Percentiles rank a stretch among this genome's conserved stretches.
These are phyloP conservation scores for Burhinus oedicnemus DNA, from an alignment of 2,113 vertebrate genomes.

Conservation along the genomic window DNA sequence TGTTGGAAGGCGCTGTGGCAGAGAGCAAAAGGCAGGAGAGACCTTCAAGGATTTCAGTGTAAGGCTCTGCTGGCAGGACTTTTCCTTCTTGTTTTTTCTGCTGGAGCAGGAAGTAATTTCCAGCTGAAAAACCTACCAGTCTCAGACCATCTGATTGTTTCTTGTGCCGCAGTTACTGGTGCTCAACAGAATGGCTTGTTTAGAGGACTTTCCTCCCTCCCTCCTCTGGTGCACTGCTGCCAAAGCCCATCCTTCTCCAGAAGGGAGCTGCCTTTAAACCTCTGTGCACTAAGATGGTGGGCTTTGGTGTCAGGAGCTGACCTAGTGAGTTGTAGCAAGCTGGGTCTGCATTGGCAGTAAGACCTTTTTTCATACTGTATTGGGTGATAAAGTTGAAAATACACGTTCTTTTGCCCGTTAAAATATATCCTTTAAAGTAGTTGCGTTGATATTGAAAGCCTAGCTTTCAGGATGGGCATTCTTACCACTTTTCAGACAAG, in stretches of 20 bases:
- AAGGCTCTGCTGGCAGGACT: not conserved
- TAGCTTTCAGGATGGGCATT: not conserved
- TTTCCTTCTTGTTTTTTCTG: not conserved
- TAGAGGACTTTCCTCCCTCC: not conserved
- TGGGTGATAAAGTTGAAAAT: not conserved
- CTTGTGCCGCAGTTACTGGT: not conserved
- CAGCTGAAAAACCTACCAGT: not conserved
- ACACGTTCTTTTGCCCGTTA: not conserved
- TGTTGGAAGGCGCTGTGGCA: not conserved
- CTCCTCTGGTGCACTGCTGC: fast-evolving
- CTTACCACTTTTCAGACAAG: not conserved
- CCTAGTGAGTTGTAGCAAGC: not conserved
- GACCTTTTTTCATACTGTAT: not conserved
- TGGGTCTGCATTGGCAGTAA: not conserved
- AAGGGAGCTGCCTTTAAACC: not conserved
- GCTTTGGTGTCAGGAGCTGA: not conserved
- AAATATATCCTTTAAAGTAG: not conserved
- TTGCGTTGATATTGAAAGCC: not conserved
- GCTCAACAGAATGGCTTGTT: not conserved
- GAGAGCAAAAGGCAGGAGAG: not conserved
- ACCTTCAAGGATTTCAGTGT: not conserved
- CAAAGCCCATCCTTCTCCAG: not conserved
- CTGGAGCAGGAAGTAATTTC: not conserved
- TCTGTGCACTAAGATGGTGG: not conserved
- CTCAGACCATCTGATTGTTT: not conserved